These are phyloP conservation scores for Callionymus lyra DNA, from an alignment of 2,113 vertebrate species.

Conservation along the genomic window DNA sequence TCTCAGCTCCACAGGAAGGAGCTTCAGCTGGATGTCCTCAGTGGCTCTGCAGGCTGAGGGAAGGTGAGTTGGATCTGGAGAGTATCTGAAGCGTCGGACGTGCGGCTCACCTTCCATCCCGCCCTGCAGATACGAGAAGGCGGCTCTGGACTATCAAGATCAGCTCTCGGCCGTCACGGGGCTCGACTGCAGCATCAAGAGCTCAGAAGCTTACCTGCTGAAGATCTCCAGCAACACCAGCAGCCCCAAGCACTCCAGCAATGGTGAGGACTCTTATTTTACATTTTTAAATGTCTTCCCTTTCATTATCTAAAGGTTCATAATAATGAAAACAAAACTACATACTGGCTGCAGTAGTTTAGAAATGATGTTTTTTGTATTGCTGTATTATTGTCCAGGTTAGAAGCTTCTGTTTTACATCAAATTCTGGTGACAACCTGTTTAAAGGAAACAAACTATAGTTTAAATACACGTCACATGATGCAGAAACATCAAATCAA, in stretches of 20 bases:
- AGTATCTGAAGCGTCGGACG: rapidly evolving
- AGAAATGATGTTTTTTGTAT: no score
- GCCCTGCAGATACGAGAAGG: conserved; percentile 88
- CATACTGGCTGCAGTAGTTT: no score
- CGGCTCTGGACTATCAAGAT: conserved; percentile 89
- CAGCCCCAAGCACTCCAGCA: conserved; percentile 87
- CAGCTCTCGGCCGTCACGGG: conserved; percentile 88
- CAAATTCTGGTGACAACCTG: no score
- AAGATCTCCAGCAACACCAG: conserved; percentile 76
- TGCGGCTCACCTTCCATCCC: background rate
- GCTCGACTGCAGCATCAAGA: conserved; percentile 82
- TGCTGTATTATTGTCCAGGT: no score
- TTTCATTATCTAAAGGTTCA: no score
- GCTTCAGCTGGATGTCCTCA: conserved; percentile 82
- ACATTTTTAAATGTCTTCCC: no score
- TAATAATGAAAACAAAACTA: no score
- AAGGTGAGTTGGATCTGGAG: conserved; percentile 61
- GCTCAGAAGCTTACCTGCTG: conserved; percentile 76
- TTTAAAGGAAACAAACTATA: no score
- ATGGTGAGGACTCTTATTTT: conserved; percentile 80
- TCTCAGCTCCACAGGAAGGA: conserved; percentile 74
- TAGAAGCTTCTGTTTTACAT: no score
- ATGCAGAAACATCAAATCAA: no score
- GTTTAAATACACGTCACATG: no score
- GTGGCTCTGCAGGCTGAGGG: conserved; percentile 93